Evolutionary conservation across 2,113 vertebrate species (phyloP).

Genomic region (Megaceryle torquata): DNA sequence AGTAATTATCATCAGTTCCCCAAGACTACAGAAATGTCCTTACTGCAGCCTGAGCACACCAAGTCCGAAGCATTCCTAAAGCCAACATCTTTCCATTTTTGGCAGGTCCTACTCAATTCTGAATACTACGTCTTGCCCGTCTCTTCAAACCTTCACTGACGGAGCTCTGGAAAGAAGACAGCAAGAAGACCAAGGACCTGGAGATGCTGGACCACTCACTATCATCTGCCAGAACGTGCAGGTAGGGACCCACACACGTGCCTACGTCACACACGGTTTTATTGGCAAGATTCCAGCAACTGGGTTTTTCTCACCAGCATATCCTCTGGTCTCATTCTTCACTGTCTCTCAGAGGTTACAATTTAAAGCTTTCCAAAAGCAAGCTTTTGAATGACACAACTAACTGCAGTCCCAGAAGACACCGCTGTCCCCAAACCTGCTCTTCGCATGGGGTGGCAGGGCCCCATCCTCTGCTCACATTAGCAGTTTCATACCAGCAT

Average conservation of each 20-base stretch:
- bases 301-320: fast-evolving
- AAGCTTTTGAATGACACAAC: neutral
- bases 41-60: neutral
- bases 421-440: neutral
- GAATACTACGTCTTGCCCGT: slow-evolving; percentile 75
- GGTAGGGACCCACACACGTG: slow-evolving; percentile 59
- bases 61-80: neutral
- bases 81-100: neutral
- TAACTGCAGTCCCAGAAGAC: neutral
- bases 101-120: slow-evolving; percentile 90
- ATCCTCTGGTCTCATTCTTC: neutral
- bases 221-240: slow-evolving; percentile 91
- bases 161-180: slow-evolving; percentile 81
- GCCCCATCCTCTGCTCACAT: neutral
- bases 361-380: neutral
- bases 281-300: neutral
- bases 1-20: neutral
- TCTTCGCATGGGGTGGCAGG: neutral
- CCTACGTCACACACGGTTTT: neutral
- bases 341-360: neutral
- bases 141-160: slow-evolving; percentile 74
- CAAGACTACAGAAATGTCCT: neutral
- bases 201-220: slow-evolving; percentile 77
- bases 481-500: neutral
- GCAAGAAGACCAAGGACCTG: slow-evolving; percentile 83